Conservation (phyloP, 2,888 invertebrate species). For the Dione vanillae region DNA sequence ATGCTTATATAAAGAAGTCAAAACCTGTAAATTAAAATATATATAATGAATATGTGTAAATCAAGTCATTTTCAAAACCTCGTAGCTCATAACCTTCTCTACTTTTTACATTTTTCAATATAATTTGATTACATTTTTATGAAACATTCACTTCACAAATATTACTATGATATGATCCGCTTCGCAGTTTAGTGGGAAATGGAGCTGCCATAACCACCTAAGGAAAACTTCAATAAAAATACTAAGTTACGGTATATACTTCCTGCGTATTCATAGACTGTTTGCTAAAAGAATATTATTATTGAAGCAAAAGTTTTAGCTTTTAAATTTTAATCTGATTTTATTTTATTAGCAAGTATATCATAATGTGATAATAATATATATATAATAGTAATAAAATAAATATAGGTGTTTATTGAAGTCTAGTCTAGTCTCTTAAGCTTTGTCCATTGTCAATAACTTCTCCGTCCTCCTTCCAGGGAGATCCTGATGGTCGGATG, state of each 20-base stretch:
- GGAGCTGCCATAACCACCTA: slow-evolving; percentile 13
- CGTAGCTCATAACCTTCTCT: neutral
- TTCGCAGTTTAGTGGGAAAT: slow-evolving; percentile 20
- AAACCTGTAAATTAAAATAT: neutral
- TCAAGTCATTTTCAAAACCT: neutral
- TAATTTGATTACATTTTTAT: neutral
- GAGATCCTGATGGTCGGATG: no score
- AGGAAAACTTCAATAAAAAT: neutral
- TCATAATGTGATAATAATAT: no score
- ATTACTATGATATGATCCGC: slow-evolving; percentile 9
- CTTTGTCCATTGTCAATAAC: no score
- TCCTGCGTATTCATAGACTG: neutral
- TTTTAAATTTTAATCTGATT: neutral
- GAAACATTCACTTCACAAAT: slow-evolving; percentile 3
- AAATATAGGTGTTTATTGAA: no score
- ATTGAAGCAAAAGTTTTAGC: no score
- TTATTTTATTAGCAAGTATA: no score
- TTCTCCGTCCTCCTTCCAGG: no score
- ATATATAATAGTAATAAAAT: no score
- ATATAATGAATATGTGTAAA: neutral
- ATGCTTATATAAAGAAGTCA: no score
- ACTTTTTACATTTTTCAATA: neutral
- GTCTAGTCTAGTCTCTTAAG: no score
- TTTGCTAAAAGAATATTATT: neutral
- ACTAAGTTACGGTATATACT: neutral